phyloP scores from a whole-genome alignment of 2,888 invertebrate genomes.

The Ypsolopha sequella region DNA sequence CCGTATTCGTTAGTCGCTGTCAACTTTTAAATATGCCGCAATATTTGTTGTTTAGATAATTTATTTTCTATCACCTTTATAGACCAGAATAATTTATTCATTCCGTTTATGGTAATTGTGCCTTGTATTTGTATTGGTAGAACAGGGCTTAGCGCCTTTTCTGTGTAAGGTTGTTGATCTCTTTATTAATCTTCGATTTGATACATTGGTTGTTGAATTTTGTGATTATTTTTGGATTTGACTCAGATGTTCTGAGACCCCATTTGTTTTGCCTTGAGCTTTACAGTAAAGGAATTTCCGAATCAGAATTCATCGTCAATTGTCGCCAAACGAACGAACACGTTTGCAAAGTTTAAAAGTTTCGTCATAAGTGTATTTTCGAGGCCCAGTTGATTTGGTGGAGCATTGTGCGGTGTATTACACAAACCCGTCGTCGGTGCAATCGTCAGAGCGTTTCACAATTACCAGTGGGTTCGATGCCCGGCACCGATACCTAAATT shows the following conservation, averaged over 20 bases:
- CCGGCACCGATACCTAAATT: slow-evolving; percentile 70
- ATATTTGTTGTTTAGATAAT: neutral
- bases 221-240: too few species aligned
- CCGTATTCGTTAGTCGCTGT: neutral
- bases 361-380: slow-evolving; percentile 54
- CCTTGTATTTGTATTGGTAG: neutral
- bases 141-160: too few species aligned
- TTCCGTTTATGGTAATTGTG: neutral
- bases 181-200: too few species aligned
- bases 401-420: slow-evolving; percentile 59
- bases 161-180: too few species aligned
- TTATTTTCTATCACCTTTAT: neutral
- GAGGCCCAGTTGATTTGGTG: slow-evolving; percentile 53
- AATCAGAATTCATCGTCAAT: too few species aligned
- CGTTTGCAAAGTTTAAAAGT: slow-evolving; percentile 11
- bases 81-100: neutral
- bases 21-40: neutral
- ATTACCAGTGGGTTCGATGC: slow-evolving; percentile 51
- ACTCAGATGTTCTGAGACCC: too few species aligned
- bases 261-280: too few species aligned
- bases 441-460: slow-evolving; percentile 62
- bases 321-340: too few species aligned
- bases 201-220: too few species aligned
- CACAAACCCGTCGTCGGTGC: slow-evolving; percentile 54
- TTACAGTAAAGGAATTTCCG: too few species aligned